Evolutionary conservation across 2,113 vertebrate species (phyloP), one percentile per base, ranked within the genome.

Genomic region (Australoheros scitulus): DNA sequence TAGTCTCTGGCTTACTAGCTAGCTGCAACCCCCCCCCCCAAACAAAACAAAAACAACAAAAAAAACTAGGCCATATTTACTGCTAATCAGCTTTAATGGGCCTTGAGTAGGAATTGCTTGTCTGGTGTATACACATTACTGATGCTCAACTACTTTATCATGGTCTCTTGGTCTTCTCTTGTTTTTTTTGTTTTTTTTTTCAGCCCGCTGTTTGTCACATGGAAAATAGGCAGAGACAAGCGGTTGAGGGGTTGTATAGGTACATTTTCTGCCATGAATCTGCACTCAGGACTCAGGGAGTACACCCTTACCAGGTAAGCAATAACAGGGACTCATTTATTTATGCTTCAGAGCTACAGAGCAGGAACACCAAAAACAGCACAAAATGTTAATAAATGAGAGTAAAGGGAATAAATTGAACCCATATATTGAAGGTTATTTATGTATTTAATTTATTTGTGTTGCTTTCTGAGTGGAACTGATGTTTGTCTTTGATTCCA

Each of bases 281-380:
- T 99, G 97, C 98, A 99, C 96, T 99, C 98, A 98, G 98, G 98
- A 98, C 98, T 99, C 98, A 99, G 98, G 98, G 98, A 99, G 97
- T 99, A 99, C 98, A 99, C 98, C 94, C 98, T 99, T 97, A 99
- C 98, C 97, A 99, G 98, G 98, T 99, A 96, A 97, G 94, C 34
- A 84, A 57, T 26, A 3, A 11, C 13, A 11, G 65, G 65, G 65
- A 52, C 43, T 72, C 47, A 52, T 47, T 52, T n/a, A 18, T 72
- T 52, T 72, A 26, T 72, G 43, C 43, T 50, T 70, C 43, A 70
- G 43, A 52, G 18, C 65, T 72, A 32, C 65, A 72, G 65, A 70
- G 65, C 47, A 70, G 24, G 47, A 50, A 50, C 65, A 50, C 43
- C 26, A 10, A 72, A 72, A 14, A 52, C 0, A 4, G 43, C 43